phyloP scores from a whole-genome alignment of 2,888 invertebrate species.

The Cantharis nigra region DNA sequence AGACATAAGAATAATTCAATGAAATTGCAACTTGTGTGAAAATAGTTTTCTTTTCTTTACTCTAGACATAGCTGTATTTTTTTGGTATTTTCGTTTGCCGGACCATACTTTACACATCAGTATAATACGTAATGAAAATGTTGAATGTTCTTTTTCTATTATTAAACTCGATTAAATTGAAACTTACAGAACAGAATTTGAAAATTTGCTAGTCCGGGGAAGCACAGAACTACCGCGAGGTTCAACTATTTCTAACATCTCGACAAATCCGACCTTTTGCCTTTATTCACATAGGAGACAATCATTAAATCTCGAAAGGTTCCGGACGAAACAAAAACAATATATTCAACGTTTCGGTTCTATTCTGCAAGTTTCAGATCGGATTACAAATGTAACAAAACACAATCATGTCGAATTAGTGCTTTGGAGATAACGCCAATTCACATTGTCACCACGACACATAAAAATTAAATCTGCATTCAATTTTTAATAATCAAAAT shows the following conservation, averaged over 20 bases:
- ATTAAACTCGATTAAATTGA: background rate
- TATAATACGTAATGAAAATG: background rate
- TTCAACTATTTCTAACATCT: background rate
- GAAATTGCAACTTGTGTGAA: conserved; percentile 19
- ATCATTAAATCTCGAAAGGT: background rate
- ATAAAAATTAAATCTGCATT: background rate
- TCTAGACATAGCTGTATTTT: conserved; percentile 9
- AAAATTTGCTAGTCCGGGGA: no score
- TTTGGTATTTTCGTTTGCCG: conserved; percentile 3
- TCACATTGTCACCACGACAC: background rate
- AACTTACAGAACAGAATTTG: background rate
- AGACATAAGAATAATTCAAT: conserved; percentile 35
- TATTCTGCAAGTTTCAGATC: background rate
- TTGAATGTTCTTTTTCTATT: background rate
- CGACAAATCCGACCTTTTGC: background rate
- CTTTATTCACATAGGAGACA: background rate
- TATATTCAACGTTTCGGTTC: background rate
- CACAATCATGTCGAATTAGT: background rate
- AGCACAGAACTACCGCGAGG: background rate
- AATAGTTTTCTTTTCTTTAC: conserved; percentile 9
- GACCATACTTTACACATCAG: background rate
- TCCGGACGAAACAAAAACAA: background rate
- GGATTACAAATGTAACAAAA: background rate
- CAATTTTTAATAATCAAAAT: background rate
- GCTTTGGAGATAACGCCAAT: background rate